Conservation (phyloP, 2,113 vertebrate species). For the Acanthochromis polyacanthus region DNA sequence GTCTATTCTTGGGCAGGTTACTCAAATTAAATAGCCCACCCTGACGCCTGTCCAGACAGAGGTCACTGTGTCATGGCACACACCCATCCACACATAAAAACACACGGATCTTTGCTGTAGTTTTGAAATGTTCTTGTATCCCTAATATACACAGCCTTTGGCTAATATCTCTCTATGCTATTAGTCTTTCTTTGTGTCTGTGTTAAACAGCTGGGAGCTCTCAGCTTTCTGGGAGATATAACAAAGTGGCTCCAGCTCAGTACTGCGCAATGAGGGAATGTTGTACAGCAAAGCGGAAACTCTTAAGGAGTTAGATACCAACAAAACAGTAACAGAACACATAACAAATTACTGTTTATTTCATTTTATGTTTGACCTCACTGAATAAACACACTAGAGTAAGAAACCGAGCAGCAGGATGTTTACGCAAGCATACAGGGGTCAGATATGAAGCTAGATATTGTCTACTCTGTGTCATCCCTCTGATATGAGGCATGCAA, state of each 20-base stretch:
- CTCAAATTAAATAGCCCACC: slow-evolving; percentile 85
- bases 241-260: slow-evolving; percentile 30
- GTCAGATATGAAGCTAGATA: background rate
- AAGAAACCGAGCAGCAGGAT: background rate
- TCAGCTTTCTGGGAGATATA: slow-evolving; percentile 36
- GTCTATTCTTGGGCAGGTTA: slow-evolving; percentile 77
- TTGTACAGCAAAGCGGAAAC: background rate
- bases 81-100: slow-evolving; percentile 11
- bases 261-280: slow-evolving; percentile 44
- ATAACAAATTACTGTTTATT: slow-evolving; percentile 26
- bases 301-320: background rate
- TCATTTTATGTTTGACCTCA: background rate
- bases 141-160: background rate
- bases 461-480: background rate
- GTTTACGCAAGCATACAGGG: background rate
- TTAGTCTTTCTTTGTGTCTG: background rate
- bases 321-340: background rate
- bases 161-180: background rate
- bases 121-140: slow-evolving; percentile 4
- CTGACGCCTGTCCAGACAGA: slow-evolving; percentile 54
- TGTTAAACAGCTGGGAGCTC: slow-evolving; percentile 53
- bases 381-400: slow-evolving; percentile 7
- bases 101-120: background rate
- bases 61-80: slow-evolving; percentile 60
- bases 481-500: background rate